Percentiles rank a stretch among this genome's conserved stretches.
Conservation (phyloP, 2,888 invertebrate genomes). For the Xylocampa areola region DNA sequence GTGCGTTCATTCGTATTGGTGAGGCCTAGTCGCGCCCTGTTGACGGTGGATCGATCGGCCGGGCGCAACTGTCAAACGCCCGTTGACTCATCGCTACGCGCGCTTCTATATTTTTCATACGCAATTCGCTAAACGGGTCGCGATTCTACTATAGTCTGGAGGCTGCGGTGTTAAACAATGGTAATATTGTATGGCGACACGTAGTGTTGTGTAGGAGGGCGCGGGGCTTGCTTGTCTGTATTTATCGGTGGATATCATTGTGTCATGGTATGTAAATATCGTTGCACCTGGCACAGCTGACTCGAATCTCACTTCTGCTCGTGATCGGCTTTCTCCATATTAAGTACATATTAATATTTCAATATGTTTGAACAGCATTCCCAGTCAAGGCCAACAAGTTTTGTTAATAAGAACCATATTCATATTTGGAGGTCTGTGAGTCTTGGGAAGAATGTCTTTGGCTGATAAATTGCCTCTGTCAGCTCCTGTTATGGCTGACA, state of each 20-base stretch:
- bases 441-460: conserved; percentile 55
- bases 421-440: conserved; percentile 58
- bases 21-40: conserved; percentile 75
- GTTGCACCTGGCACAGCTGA: conserved; percentile 61
- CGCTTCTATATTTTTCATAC: conserved; percentile 78
- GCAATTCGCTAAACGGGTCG: conserved; percentile 75
- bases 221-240: conserved; percentile 15
- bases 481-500: conserved; percentile 50
- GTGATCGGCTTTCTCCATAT: conserved; percentile 44
- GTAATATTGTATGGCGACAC: conserved; percentile 53
- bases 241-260: conserved; percentile 40
- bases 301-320: conserved; percentile 54
- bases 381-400: conserved; percentile 60
- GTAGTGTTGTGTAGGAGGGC: conserved; percentile 17
- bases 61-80: conserved; percentile 84
- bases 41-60: conserved; percentile 86
- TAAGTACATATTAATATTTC: conserved; percentile 27
- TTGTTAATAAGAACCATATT: conserved; percentile 45
- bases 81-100: conserved; percentile 85
- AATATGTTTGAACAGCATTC: conserved; percentile 34
- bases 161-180: conserved; percentile 60
- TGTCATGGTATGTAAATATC: conserved; percentile 61
- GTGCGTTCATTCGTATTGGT: conserved; percentile 55
- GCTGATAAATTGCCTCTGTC: conserved; percentile 46
- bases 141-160: conserved; percentile 55